Percentiles rank a stretch among this genome's conserved stretches.
These are phyloP conservation scores for Limnephilus marmoratus DNA, from an alignment of 2,888 invertebrate genomes.

Conservation along the genomic window DNA sequence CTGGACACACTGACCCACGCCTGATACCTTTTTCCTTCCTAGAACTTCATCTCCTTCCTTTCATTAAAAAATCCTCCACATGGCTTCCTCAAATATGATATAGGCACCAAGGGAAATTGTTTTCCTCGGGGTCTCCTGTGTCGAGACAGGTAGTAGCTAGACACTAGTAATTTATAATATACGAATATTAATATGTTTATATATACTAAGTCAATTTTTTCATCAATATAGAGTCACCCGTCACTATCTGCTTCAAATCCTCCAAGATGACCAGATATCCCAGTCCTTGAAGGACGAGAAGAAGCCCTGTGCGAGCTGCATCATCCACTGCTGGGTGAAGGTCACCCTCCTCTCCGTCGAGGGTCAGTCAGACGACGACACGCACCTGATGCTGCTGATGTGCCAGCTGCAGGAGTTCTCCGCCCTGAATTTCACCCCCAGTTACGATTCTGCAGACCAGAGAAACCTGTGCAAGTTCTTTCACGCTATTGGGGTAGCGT, in stretches of 20 bases:
- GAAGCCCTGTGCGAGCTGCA: constrained; percentile 46
- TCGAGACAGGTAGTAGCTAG: too few species aligned
- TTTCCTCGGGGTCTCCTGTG: too few species aligned
- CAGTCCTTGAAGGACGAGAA: constrained; percentile 54
- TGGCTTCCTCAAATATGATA: too few species aligned
- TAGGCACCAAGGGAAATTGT: too few species aligned
- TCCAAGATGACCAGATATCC: constrained; percentile 62
- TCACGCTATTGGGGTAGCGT: constrained; percentile 57
- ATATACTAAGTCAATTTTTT: constrained; percentile 13
- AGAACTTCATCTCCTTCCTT: too few species aligned
- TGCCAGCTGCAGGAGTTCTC: constrained; percentile 61
- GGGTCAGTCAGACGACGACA: constrained; percentile 52
- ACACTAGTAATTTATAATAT: neutral
- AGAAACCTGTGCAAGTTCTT: constrained; percentile 64
- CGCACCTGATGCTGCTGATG: constrained; percentile 61
- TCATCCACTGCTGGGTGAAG: constrained; percentile 63
- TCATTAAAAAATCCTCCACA: too few species aligned
- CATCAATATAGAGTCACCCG: constrained; percentile 56
- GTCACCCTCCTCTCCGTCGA: constrained; percentile 58
- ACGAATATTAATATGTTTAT: neutral
- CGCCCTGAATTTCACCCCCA: constrained; percentile 57
- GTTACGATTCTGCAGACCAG: constrained; percentile 56
- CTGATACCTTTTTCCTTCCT: too few species aligned
- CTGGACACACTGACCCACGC: too few species aligned
- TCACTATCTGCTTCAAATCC: constrained; percentile 58